These are phyloP conservation scores for Thermophis baileyi DNA, from an alignment of 2,113 vertebrate species.

Conservation along the genomic window DNA sequence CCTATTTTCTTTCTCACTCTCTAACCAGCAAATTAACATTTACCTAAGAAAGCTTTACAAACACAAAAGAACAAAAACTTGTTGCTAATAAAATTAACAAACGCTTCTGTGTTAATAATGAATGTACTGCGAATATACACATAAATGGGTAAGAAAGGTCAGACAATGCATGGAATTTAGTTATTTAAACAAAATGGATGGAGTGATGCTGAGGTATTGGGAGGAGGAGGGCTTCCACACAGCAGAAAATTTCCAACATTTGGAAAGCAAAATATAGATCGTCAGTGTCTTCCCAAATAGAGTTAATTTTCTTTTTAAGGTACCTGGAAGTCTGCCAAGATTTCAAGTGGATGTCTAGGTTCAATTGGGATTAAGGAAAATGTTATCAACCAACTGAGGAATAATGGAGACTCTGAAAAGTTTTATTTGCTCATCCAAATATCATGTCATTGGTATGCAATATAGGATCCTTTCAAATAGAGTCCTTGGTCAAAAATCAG, in stretches of 20 bases:
- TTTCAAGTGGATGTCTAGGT: constrained; percentile 62
- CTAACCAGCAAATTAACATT: neutral
- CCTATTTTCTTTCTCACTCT: neutral
- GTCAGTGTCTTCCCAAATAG: constrained; percentile 32
- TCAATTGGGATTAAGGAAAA: constrained; percentile 40
- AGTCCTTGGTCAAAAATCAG: constrained; percentile 1
- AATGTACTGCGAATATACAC: constrained; percentile 5
- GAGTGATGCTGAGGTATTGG: neutral
- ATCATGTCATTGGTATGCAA: neutral
- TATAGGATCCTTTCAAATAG: neutral
- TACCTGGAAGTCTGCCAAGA: constrained; percentile 51
- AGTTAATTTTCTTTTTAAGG: constrained; percentile 64
- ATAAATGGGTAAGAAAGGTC: neutral
- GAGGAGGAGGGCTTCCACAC: constrained; percentile 15
- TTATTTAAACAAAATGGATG: neutral
- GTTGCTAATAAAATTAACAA: neutral
- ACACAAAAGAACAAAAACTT: neutral
- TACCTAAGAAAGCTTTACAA: neutral
- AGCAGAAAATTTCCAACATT: constrained; percentile 7
- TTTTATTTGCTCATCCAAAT: constrained; percentile 30
- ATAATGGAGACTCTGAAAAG: constrained; percentile 5
- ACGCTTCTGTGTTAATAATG: neutral
- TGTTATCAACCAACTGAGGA: constrained; percentile 24
- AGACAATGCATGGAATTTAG: neutral
- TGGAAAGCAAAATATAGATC: constrained; percentile 39